Conservation (phyloP, 2,888 invertebrate species). For the Coenonympha arcania region DNA sequence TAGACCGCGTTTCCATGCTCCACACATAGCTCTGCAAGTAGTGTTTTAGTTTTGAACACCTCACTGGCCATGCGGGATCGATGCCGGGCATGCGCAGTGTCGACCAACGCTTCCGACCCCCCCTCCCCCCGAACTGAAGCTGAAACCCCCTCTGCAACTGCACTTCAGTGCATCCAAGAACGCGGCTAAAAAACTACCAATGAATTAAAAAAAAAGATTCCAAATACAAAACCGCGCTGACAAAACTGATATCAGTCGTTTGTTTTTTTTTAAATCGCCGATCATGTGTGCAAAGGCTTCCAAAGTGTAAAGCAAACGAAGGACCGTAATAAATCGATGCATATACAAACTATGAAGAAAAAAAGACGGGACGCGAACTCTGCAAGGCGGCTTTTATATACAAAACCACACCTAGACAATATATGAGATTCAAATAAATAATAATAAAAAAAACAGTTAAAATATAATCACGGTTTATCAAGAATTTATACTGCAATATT, state of each 20-base stretch:
- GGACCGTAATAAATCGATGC: conserved; percentile 25
- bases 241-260: conserved; percentile 18
- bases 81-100: conserved; percentile 63
- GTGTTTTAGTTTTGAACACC: conserved; percentile 55
- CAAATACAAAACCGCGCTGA: conserved; percentile 28
- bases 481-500: conserved; percentile 53
- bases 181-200: conserved; percentile 48
- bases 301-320: conserved; percentile 10
- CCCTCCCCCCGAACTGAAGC: conserved; percentile 37
- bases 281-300: conserved; percentile 28
- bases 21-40: conserved; percentile 45
- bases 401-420: conserved; percentile 50
- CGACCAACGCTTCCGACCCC: conserved; percentile 43
- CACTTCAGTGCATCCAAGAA: conserved; percentile 67
- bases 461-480: conserved; percentile 50
- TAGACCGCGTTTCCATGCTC: conserved; percentile 28
- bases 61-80: conserved; percentile 62
- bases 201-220: conserved; percentile 41
- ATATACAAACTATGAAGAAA: conserved; percentile 66
- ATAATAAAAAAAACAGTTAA: conserved; percentile 24
- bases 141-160: conserved; percentile 60
- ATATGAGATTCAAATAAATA: conserved; percentile 37
- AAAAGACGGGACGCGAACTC: conserved; percentile 56
- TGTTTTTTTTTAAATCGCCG: conserved; percentile 24
- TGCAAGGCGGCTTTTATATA: conserved; percentile 44